Evolutionary conservation across 2,888 invertebrate genomes (phyloP), one percentile per base, ranked within the genome.

Genomic region (Cerastis leucographa): DNA sequence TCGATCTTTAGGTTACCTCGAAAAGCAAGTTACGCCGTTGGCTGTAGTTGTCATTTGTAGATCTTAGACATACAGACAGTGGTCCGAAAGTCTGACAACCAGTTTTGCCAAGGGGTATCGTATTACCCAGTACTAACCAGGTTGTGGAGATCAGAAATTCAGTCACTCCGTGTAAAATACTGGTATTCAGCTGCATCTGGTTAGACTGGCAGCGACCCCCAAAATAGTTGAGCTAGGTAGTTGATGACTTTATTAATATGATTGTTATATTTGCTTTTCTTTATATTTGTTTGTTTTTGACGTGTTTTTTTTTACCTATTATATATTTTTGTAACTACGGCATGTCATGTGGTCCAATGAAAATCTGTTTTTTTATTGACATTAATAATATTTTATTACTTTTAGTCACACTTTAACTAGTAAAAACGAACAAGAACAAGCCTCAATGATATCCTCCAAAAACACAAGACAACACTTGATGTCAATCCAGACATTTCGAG

Each of bases 401-500:
- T 22, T 56, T 14, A 25, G 14, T 56, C 56, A 56, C 14, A 59
- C 59, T 56, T 25, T 3, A 25, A n/a, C n/a, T 42, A 42, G 9
- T n/a, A 14, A 64, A 64, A 62, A 40, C 19, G 29, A 62, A 65
- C 17, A 40, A 71, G 42, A 29, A 51, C 14, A 14, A 54, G 11
- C 9, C 49, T 62, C 35, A 70, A 62, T 56, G 35, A 71, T 76
- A 71, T 80, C 46, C 25, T 40, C 62, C 17, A 19, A 61, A 76
- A 61, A 75, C 64, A 56, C 25, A 66, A 76, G 59, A 56, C 84
- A 66, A 25, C 65, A 70, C 62, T 84, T 70, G 70, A 72, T 56
- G 65, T 40, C 76, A 61, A n/a, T 69, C 65, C 65, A 65, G n/a
- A 74, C 74, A 62, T 80, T 59, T 59, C 65, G 29, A 76, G 62